Base-by-base conservation (phyloP, 2,113 vertebrate genomes). In the Scartelaos histophorus region DNA sequence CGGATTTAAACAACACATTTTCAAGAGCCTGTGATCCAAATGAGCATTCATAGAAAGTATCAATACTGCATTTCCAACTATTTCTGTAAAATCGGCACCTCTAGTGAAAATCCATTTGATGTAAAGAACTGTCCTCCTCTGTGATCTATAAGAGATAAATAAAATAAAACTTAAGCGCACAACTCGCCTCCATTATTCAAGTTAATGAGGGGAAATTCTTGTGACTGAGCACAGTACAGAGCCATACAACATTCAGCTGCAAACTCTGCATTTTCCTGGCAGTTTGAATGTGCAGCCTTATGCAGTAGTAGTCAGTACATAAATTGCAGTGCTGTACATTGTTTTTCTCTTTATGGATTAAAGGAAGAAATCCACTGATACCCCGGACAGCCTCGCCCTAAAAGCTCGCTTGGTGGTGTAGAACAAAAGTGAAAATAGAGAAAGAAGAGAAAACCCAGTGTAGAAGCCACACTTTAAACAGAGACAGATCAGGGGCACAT, bases 91-190 rank as follows among this genome's bases (percentile, higher is more conserved):
- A 29, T 29, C 29, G 29, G 2, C 29, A 29, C 29, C 29, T 29
- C 29, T 24, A 15, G 49, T 34, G 65, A 13, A 54, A 58, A 74
- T 71, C 64, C 69, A 54, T 79, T 73, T 67, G 53, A 75, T 83
- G 49, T 38, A 70, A 80, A 73, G 71, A 7, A 10, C 38, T 43
- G 7, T 43, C 38, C 38, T 43, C 38, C 38, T 11, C 7, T 43
- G 38, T 43, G 24, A 66, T 58, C 46, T 66, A 58, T 22, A 54
- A 75, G 25, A n/a, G n/a, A n/a, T n/a, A n/a, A n/a, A n/a, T n/a
- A n/a, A n/a, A n/a, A n/a, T 61, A 51, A 58, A 67, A 70, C 65
- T 54, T 68, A 35, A 66, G 66, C 46, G 0, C 17, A 62, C 1
- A 16, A 68, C 72, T 21, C 57, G 34, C 49, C 67, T 60, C 73